Percentiles rank a stretch among this genome's conserved stretches.
Evolutionary conservation across 2,797 vertebrate genomes (phyloP).

Genomic region (Dryobates pubescens): DNA sequence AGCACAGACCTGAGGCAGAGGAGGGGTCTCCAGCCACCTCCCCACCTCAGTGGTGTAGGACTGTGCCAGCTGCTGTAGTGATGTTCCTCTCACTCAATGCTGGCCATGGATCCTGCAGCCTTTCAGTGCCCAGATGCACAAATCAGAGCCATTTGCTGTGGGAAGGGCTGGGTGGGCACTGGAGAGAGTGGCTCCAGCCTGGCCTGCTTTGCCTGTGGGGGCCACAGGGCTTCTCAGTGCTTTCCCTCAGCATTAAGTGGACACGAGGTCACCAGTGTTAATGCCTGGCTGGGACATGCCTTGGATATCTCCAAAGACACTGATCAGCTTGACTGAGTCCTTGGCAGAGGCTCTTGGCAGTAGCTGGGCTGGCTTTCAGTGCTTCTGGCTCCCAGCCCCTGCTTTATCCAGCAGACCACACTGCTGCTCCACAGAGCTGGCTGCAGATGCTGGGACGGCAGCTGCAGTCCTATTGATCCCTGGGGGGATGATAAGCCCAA

Average conservation of each 20-base stretch:
- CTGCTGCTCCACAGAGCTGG: conserved; percentile 37
- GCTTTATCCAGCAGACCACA: conserved; percentile 21
- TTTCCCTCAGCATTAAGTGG: background rate
- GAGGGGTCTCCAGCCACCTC: background rate
- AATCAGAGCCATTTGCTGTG: background rate
- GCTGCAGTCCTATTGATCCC: conserved; percentile 61
- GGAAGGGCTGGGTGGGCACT: background rate
- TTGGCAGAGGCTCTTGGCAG: background rate
- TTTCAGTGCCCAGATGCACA: background rate
- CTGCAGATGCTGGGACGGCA: conserved; percentile 32
- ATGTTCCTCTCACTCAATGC: background rate
- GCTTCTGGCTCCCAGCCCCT: conserved; percentile 5
- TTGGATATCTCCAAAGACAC: background rate
- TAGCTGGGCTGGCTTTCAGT: background rate
- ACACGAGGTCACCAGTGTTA: rapidly evolving
- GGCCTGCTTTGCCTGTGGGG: background rate
- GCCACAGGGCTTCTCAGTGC: rapidly evolving
- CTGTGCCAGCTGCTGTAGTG: rapidly evolving
- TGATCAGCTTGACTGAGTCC: background rate
- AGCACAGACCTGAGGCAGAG: background rate
- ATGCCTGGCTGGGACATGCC: background rate
- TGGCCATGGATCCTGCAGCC: background rate
- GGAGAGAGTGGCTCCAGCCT: background rate
- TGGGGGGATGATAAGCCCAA: conserved; percentile 47
- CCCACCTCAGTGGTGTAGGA: rapidly evolving